Conservation (phyloP, 2,888 invertebrate genomes). For the Mamestra brassicae region DNA sequence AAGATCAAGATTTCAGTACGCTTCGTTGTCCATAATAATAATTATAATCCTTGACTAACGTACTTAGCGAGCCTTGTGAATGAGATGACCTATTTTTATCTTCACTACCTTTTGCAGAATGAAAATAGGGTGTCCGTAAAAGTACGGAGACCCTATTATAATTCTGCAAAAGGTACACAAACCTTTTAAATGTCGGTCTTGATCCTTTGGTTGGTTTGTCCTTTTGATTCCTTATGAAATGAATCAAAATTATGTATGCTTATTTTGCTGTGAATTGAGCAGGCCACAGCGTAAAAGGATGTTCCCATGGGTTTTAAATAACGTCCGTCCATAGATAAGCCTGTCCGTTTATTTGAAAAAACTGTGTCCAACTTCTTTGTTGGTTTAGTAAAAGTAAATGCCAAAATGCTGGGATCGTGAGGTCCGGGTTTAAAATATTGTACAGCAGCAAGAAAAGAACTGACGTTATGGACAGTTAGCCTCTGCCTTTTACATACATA, state of each 20-base stretch:
- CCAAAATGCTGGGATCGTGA: not conserved
- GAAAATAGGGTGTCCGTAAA: slow-evolving; percentile 11
- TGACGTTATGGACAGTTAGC: too few relatives aligned
- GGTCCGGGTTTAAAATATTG: not conserved
- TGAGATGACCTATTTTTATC: slow-evolving; percentile 12
- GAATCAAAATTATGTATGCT: slow-evolving; percentile 1
- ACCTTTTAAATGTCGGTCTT: slow-evolving; percentile 13
- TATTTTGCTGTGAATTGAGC: not conserved
- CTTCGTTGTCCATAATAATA: slow-evolving; percentile 34
- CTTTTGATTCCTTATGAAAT: not conserved
- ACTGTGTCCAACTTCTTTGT: not conserved
- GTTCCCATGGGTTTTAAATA: not conserved
- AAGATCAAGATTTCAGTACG: slow-evolving; percentile 37
- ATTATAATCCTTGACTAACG: slow-evolving; percentile 16
- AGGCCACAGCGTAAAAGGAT: too few relatives aligned
- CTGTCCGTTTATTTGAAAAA: not conserved
- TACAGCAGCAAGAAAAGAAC: too few relatives aligned
- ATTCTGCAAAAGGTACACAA: not conserved
- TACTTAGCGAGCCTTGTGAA: slow-evolving; percentile 6
- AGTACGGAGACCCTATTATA: too few relatives aligned
- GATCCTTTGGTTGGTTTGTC: not conserved
- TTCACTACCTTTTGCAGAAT: not conserved
- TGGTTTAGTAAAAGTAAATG: not conserved
- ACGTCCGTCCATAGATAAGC: not conserved
- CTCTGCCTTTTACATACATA: too few relatives aligned